Evolutionary conservation across 2,888 invertebrate species (phyloP).

Genomic region (Drosophila suboccidentalis): DNA sequence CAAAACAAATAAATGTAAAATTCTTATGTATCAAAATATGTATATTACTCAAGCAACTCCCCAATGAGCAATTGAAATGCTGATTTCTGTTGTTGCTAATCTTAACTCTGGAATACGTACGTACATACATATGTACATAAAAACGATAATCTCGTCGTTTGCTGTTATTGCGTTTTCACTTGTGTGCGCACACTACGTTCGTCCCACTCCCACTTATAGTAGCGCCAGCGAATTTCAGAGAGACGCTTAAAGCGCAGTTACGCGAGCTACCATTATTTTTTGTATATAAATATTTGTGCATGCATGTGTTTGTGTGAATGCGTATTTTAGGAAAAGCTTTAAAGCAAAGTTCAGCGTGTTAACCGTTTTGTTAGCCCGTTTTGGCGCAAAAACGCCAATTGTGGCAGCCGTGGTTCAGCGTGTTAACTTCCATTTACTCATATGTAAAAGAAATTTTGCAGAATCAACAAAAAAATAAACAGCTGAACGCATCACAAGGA

Average conservation of each 20-base stretch:
- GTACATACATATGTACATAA: background rate
- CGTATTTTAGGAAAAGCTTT: conserved; percentile 49
- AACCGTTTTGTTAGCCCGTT: too few species aligned
- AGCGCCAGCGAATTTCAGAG: conserved; percentile 28
- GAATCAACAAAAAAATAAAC: conserved; percentile 35
- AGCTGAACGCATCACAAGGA: conserved; percentile 29
- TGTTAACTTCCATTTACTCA: conserved; percentile 55
- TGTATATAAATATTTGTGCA: conserved; percentile 33
- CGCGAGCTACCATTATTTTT: conserved; percentile 41
- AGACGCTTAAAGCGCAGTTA: conserved; percentile 70
- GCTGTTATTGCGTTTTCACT: conserved; percentile 74
- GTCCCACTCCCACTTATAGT: conserved; percentile 62
- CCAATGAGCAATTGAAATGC: conserved; percentile 30
- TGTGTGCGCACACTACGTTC: conserved; percentile 50
- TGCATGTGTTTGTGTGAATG: conserved; percentile 34
- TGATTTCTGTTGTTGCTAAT: conserved; percentile 47
- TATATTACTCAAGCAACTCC: conserved; percentile 19
- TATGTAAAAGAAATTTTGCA: conserved; percentile 62
- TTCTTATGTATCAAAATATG: conserved; percentile 12
- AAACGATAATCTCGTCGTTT: conserved; percentile 50
- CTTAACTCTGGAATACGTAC: conserved; percentile 47
- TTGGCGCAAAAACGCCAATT: too few species aligned
- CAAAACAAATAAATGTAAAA: conserved; percentile 39
- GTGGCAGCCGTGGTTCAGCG: too few species aligned
- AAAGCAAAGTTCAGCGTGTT: conserved; percentile 71